phyloP scores from a whole-genome alignment of 2,113 vertebrate genomes.

The Cepphus grylle region DNA sequence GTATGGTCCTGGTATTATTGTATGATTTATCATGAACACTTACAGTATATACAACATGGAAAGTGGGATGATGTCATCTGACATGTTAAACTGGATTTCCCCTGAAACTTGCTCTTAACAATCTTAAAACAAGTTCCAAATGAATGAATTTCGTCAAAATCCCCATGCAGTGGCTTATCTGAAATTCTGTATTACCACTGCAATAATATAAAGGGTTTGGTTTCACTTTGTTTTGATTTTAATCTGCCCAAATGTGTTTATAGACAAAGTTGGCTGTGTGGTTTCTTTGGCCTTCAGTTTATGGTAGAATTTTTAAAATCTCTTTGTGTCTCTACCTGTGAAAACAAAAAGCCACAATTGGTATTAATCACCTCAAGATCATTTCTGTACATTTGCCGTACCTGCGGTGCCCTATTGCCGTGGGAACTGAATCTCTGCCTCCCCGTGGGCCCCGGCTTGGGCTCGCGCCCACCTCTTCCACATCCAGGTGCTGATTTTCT shows the following conservation, averaged over 20 bases:
- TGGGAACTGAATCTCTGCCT: not conserved
- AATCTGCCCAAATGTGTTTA: not conserved
- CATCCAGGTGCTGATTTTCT: not conserved
- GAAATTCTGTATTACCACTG: not conserved
- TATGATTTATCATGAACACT: not conserved
- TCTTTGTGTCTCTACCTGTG: not conserved
- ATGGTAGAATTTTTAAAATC: not conserved
- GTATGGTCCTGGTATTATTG: not conserved
- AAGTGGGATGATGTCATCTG: not conserved
- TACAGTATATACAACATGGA: not conserved
- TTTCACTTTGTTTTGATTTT: not conserved
- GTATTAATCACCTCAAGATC: not conserved
- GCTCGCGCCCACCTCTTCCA: not conserved
- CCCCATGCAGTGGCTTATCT: not conserved
- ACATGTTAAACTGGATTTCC: not conserved
- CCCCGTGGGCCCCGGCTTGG: accelerated
- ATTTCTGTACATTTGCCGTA: not conserved
- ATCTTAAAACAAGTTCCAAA: not conserved
- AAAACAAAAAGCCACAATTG: not conserved
- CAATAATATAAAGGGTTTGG: not conserved
- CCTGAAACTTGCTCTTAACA: not conserved
- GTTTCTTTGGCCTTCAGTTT: not conserved
- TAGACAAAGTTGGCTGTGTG: not conserved
- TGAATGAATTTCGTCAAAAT: not conserved
- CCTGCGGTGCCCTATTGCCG: too few species aligned